Evolutionary conservation across 2,113 vertebrate genomes (phyloP).

Genomic region (Craseonycteris thonglongyai): DNA sequence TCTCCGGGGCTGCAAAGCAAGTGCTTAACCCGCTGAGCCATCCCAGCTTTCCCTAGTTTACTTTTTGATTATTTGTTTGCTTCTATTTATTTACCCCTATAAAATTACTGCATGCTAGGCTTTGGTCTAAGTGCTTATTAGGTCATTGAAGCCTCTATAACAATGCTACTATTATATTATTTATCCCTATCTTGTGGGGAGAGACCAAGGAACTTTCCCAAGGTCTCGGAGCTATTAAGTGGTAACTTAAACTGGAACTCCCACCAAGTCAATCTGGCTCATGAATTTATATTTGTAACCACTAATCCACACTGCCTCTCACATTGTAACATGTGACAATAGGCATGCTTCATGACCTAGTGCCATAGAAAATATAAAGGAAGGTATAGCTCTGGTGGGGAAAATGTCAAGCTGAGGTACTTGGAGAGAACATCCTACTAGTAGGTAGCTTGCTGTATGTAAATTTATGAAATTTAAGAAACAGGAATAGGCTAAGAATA

Average conservation of each 20-base stretch:
- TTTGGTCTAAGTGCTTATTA: not conserved
- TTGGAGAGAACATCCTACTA: not conserved
- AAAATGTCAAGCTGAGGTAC: not conserved
- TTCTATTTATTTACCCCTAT: not conserved
- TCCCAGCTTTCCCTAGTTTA: no score
- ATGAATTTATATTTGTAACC: not conserved
- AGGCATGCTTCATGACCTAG: not conserved
- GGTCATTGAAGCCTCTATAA: not conserved
- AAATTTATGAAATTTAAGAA: conserved; percentile 13
- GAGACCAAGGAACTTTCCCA: not conserved
- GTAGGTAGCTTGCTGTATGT: not conserved
- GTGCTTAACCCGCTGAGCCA: no score
- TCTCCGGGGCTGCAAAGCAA: no score
- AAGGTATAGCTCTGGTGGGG: not conserved
- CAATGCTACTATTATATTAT: not conserved
- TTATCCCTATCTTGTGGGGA: not conserved
- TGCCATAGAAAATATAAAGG: not conserved
- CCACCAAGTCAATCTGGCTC: not conserved
- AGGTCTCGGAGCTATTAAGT: not conserved
- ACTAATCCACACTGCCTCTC: not conserved
- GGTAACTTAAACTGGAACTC: not conserved
- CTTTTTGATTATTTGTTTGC: not conserved
- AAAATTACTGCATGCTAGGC: not conserved
- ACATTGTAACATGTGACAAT: not conserved
- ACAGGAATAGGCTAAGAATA: not conserved